Percentiles rank a stretch among this genome's conserved stretches.
Conservation (phyloP, 2,888 invertebrate genomes). For the Ectemnius lituratus region DNA sequence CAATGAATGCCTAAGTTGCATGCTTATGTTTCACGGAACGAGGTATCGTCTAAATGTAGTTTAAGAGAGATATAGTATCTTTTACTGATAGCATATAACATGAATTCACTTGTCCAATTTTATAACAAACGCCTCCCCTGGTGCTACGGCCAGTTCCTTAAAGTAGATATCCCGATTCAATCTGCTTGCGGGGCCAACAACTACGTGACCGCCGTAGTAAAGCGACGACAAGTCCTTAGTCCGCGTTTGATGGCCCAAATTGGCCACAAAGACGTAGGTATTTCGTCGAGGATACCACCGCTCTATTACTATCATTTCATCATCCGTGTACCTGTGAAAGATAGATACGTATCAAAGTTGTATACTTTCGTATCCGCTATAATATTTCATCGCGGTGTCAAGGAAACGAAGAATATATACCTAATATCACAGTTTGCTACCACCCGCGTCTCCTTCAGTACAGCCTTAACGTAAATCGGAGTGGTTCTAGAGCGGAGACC, state of each 20-base stretch:
- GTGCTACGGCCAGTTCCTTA: slow-evolving; percentile 79
- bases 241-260: slow-evolving; percentile 82
- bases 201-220: slow-evolving; percentile 86
- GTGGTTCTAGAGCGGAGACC: slow-evolving; percentile 82
- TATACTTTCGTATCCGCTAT: too few relatives aligned
- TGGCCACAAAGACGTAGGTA: slow-evolving; percentile 87
- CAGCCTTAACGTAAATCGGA: slow-evolving; percentile 86
- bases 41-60: too few relatives aligned
- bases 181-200: slow-evolving; percentile 79
- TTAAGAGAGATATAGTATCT: not conserved
- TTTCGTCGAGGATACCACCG: slow-evolving; percentile 89
- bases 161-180: slow-evolving; percentile 78
- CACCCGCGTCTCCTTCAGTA: slow-evolving; percentile 83
- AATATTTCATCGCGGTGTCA: too few relatives aligned
- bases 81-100: not conserved
- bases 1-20: too few relatives aligned
- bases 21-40: too few relatives aligned
- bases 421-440: slow-evolving; percentile 84
- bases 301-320: slow-evolving; percentile 85
- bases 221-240: slow-evolving; percentile 86
- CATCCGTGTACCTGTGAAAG: slow-evolving; percentile 79
- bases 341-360: not conserved
- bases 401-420: slow-evolving; percentile 55
- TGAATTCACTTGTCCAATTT: slow-evolving; percentile 80
- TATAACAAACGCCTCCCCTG: slow-evolving; percentile 83